phyloP scores from a whole-genome alignment of 1,140 invertebrate species.

The Lepidostoma basale region DNA sequence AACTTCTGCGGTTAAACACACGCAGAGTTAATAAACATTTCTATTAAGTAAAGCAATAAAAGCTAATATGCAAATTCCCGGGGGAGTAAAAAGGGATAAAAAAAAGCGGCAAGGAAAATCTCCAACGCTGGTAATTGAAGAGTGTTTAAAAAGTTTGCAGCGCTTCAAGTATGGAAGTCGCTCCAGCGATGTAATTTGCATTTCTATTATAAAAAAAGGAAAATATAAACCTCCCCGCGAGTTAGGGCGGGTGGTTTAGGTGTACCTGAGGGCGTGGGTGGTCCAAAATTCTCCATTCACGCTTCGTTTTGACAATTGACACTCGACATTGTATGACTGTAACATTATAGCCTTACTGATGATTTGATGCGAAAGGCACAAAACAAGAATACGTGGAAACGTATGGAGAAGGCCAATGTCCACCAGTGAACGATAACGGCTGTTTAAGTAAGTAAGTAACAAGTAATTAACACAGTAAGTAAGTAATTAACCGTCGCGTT shows the following conservation, averaged over 20 bases:
- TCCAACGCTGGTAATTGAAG: slow-evolving; percentile 46
- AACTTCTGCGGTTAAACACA: slow-evolving; percentile 31
- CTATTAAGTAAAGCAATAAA: slow-evolving; percentile 41
- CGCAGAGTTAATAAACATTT: slow-evolving; percentile 43
- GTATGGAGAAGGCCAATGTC: too few species aligned
- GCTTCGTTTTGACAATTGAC: background rate
- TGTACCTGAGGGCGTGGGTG: background rate
- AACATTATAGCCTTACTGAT: too few species aligned
- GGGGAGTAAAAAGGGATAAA: slow-evolving; percentile 34
- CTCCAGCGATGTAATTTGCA: slow-evolving; percentile 45
- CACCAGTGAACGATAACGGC: too few species aligned
- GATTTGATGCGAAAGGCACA: too few species aligned
- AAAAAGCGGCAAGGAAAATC: slow-evolving; percentile 42
- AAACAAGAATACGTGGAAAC: too few species aligned
- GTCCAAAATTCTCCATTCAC: background rate
- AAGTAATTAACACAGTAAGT: too few species aligned
- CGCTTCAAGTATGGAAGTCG: slow-evolving; percentile 37
- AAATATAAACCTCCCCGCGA: slow-evolving; percentile 26
- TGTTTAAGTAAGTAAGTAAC: too few species aligned
- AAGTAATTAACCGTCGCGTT: too few species aligned
- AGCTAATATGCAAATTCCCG: slow-evolving; percentile 44
- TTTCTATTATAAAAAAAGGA: slow-evolving; percentile 45
- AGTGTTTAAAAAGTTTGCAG: slow-evolving; percentile 47
- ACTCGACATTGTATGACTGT: too few species aligned
- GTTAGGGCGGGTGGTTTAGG: background rate